Evolutionary conservation across 2,797 vertebrate species (phyloP).

Genomic region (Rhodeus uyekii): DNA sequence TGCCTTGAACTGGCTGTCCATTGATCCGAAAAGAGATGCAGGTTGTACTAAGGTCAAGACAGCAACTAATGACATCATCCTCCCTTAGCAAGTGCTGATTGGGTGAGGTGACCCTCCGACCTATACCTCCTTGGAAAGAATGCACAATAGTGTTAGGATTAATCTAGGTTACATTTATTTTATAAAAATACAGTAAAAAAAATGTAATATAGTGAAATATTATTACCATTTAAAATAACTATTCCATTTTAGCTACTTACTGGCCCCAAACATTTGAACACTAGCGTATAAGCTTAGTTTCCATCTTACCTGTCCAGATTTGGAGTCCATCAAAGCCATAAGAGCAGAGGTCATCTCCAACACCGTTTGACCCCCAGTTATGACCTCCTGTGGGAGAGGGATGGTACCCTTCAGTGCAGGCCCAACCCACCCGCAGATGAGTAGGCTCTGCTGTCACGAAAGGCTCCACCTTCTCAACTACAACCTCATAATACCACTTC

Average conservation of each 20-base stretch:
- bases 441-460: constrained; percentile 92
- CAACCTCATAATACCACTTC: constrained; percentile 94
- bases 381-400: constrained; percentile 89
- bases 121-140: constrained; percentile 82
- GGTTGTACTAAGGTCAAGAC: constrained; percentile 85
- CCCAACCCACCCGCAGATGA: constrained; percentile 93
- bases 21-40: constrained; percentile 96
- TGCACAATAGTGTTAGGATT: background rate
- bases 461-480: constrained; percentile 85
- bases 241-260: no score
- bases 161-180: background rate
- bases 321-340: constrained; percentile 94
- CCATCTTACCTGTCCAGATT: constrained; percentile 87
- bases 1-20: constrained; percentile 94
- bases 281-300: background rate
- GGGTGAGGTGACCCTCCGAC: constrained; percentile 86
- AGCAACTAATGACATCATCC: constrained; percentile 94
- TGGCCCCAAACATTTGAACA: background rate
- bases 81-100: constrained; percentile 86
- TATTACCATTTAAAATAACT: background rate
- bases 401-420: constrained; percentile 83
- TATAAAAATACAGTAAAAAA: background rate
- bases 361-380: constrained; percentile 89
- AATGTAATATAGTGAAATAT: background rate
- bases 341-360: constrained; percentile 91